These are phyloP conservation scores for Crotalus horridus DNA, from an alignment of 2,113 vertebrate species.

Conservation along the genomic window DNA sequence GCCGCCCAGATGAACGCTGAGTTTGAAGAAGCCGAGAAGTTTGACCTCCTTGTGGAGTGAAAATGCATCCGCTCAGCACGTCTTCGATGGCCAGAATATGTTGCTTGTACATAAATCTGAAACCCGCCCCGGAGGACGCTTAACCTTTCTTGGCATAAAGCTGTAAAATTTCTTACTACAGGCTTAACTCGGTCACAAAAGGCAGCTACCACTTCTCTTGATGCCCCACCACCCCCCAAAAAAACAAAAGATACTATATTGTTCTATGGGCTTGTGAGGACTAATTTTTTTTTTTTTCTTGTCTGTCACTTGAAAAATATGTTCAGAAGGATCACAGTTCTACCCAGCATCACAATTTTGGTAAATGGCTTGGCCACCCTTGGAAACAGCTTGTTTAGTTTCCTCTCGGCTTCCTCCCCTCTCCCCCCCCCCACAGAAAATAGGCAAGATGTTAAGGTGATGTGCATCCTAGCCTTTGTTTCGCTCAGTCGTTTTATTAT, in stretches of 20 bases:
- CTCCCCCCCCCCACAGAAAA: background rate
- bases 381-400: background rate
- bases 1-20: slow-evolving; percentile 84
- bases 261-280: background rate
- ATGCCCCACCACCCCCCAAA: background rate
- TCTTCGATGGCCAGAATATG: background rate
- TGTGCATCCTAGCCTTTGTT: background rate
- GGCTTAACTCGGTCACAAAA: background rate
- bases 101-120: background rate
- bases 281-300: background rate
- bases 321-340: accelerated
- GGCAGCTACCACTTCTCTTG: background rate
- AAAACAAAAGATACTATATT: background rate
- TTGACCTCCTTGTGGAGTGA: slow-evolving; percentile 83
- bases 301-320: background rate
- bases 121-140: background rate
- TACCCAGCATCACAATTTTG: background rate
- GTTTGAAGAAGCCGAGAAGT: slow-evolving; percentile 84
- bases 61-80: background rate
- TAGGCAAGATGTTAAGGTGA: background rate
- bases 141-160: background rate
- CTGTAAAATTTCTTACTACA: background rate
- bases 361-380: background rate
- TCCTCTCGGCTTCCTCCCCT: too few species aligned
- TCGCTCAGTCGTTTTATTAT: too few species aligned